A percentile compares a stretch with the other conserved stretches of the same genome.
Conservation (phyloP, 2,888 invertebrate genomes). For the Criorhina ranunculi region DNA sequence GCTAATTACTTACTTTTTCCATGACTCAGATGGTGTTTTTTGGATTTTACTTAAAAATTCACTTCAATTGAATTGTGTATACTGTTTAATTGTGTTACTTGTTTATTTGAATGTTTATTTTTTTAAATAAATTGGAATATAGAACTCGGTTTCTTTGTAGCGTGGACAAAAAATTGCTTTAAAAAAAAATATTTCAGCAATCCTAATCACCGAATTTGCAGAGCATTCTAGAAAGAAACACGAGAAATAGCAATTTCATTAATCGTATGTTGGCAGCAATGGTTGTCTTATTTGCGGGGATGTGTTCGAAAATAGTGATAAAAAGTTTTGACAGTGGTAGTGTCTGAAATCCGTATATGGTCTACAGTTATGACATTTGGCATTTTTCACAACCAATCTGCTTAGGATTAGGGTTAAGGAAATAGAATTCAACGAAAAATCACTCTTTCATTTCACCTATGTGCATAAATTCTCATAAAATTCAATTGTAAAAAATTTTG, state of each 20-base stretch:
- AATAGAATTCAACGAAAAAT: no score
- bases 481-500: no score
- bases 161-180: slow-evolving; percentile 37
- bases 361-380: no score
- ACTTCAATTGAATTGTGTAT: slow-evolving; percentile 32
- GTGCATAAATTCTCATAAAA: no score
- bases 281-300: slow-evolving; percentile 25
- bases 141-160: slow-evolving; percentile 13
- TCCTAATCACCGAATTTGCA: slow-evolving; percentile 49
- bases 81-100: not conserved
- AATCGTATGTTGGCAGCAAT: slow-evolving; percentile 35
- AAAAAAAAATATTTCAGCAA: slow-evolving; percentile 29
- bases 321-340: no score
- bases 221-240: slow-evolving; percentile 78
- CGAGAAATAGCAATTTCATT: slow-evolving; percentile 63
- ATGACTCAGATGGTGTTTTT: slow-evolving; percentile 61
- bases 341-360: not conserved
- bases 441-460: no score
- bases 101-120: slow-evolving; percentile 2
- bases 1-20: slow-evolving; percentile 70
- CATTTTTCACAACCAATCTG: no score
- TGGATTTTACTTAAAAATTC: slow-evolving; percentile 25
- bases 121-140: not conserved
- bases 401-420: no score
- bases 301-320: slow-evolving; percentile 17